Evolutionary conservation across 2,797 vertebrate genomes (phyloP).

Genomic region (Pangasius mekongensis): DNA sequence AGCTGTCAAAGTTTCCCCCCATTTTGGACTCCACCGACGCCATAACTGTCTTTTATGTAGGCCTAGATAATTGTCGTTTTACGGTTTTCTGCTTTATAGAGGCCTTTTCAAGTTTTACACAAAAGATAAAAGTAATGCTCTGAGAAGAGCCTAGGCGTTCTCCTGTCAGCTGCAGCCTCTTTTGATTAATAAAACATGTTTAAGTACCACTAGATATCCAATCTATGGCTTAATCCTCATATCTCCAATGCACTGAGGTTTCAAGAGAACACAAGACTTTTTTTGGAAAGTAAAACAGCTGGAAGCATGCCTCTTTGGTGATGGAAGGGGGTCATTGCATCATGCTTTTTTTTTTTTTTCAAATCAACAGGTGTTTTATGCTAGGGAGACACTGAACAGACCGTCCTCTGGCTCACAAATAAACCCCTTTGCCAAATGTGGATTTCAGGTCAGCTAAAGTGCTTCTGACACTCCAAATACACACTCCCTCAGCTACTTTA

Average conservation of each 20-base stretch:
- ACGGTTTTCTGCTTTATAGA: slow-evolving; percentile 36
- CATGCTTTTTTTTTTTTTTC: slow-evolving; percentile 55
- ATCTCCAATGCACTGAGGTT: slow-evolving; percentile 42
- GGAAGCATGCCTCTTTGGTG: slow-evolving; percentile 58
- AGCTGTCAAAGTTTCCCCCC: slow-evolving; percentile 42
- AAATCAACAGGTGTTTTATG: slow-evolving; percentile 79
- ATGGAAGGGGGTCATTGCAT: slow-evolving; percentile 60
- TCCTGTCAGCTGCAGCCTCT: slow-evolving; percentile 18
- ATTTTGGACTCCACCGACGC: slow-evolving; percentile 25
- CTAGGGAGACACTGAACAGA: slow-evolving; percentile 72
- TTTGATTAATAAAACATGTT: slow-evolving; percentile 38
- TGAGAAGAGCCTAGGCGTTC: slow-evolving; percentile 25
- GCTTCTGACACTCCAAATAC: slow-evolving; percentile 77
- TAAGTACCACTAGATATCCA: slow-evolving; percentile 17
- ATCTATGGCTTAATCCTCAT: slow-evolving; percentile 33
- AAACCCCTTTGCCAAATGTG: slow-evolving; percentile 69
- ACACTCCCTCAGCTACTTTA: slow-evolving; percentile 61
- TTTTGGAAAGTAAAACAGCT: slow-evolving; percentile 57
- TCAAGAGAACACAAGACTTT: slow-evolving; percentile 54
- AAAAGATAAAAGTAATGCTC: slow-evolving; percentile 39
- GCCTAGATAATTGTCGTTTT: slow-evolving; percentile 39
- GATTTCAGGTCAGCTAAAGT: slow-evolving; percentile 74
- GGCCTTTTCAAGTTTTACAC: slow-evolving; percentile 44
- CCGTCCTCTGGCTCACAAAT: slow-evolving; percentile 59
- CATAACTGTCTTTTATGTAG: slow-evolving; percentile 39